Percentiles rank a stretch among this genome's conserved stretches.
Evolutionary conservation across 2,888 invertebrate genomes (phyloP).

Genomic region (Ophioninae sp.): DNA sequence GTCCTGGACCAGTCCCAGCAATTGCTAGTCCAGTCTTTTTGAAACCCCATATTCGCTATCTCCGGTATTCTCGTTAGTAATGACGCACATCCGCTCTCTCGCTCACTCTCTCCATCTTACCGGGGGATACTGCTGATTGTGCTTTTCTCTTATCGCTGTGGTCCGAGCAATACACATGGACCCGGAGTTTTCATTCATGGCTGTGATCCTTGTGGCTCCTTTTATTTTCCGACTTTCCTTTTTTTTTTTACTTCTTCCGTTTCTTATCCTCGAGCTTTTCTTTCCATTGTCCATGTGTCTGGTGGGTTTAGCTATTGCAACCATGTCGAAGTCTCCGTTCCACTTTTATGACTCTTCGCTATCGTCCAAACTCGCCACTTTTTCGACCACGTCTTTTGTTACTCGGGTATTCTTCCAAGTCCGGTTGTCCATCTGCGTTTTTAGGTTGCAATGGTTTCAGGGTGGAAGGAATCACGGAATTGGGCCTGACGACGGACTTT

Average conservation of each 20-base stretch:
- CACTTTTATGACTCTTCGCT: slow-evolving; percentile 33
- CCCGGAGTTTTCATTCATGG: slow-evolving; percentile 41
- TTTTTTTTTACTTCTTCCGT: neutral
- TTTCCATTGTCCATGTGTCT: slow-evolving; percentile 27
- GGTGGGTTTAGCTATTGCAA: slow-evolving; percentile 22
- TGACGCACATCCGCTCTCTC: slow-evolving; percentile 29
- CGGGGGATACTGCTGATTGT: slow-evolving; percentile 50
- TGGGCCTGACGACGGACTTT: neutral
- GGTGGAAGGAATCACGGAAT: neutral
- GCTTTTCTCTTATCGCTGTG: slow-evolving; percentile 42
- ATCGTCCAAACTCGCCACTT: slow-evolving; percentile 25
- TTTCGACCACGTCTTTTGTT: slow-evolving; percentile 28
- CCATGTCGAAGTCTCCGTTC: slow-evolving; percentile 38
- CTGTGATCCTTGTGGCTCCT: slow-evolving; percentile 41
- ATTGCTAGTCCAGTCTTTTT: slow-evolving; percentile 41
- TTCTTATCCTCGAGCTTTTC: slow-evolving; percentile 26
- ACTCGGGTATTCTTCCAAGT: slow-evolving; percentile 3
- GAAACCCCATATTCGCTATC: slow-evolving; percentile 32
- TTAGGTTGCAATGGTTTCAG: slow-evolving; percentile 4
- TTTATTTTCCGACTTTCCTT: slow-evolving; percentile 6
- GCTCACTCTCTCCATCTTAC: slow-evolving; percentile 10
- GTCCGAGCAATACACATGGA: slow-evolving; percentile 35
- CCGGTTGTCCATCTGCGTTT: neutral
- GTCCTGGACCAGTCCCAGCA: slow-evolving; percentile 30
- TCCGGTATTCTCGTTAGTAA: slow-evolving; percentile 35